Evolutionary conservation across 2,113 vertebrate species (phyloP).

Genomic region (Channa maculata): DNA sequence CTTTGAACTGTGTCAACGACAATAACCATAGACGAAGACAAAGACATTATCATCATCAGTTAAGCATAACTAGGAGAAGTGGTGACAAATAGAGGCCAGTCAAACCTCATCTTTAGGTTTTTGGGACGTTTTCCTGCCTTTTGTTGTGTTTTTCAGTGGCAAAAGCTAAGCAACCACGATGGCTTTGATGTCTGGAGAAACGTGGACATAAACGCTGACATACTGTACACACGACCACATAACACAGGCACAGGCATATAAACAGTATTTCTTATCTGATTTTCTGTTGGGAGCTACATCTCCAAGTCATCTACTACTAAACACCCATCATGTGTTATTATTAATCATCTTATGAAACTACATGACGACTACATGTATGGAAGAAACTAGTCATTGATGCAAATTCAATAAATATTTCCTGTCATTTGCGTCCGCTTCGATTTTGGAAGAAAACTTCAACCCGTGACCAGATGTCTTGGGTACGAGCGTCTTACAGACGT

Average conservation of each 20-base stretch:
- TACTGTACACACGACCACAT: background rate
- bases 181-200: conserved; percentile 1
- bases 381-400: conserved; percentile 2
- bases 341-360: conserved; percentile 5
- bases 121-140: background rate
- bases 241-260: background rate
- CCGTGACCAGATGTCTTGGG: no score
- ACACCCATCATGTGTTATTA: conserved; percentile 8
- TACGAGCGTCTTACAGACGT: background rate
- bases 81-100: background rate
- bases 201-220: background rate
- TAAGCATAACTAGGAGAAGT: conserved; percentile 13
- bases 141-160: background rate
- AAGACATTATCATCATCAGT: background rate
- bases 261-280: conserved; percentile 1
- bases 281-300: background rate
- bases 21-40: background rate
- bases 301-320: conserved; percentile 8
- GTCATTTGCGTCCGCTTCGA: background rate
- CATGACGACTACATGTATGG: conserved; percentile 7
- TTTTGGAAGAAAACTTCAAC: background rate
- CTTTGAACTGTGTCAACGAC: conserved; percentile 13
- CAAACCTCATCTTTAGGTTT: background rate
- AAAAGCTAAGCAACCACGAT: background rate
- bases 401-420: conserved; percentile 37